Base-by-base conservation (phyloP, 2,797 vertebrate genomes). In the Notamacropus eugenii region DNA sequence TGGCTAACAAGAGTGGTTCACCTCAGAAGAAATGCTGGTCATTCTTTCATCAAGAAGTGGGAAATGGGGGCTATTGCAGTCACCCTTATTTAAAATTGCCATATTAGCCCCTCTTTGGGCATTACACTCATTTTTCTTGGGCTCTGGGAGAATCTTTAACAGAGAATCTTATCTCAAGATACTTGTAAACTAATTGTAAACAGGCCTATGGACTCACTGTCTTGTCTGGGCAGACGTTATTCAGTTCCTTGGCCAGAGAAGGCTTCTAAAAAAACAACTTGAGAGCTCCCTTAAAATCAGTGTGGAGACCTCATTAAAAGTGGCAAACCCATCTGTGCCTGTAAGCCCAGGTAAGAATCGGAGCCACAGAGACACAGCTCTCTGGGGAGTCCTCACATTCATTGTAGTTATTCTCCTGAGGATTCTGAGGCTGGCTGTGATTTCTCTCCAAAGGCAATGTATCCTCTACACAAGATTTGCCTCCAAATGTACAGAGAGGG, bases 1-100 rank as follows among this genome's bases (percentile, higher is more conserved):
- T 55, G 54, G 93, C 55, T 62, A 62, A 82, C 93, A 93, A 22
- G n/a, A 82, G 57, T 93, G 94, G 87, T 24, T 93, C 90, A 74
- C 59, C 11, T 19, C 90, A 93, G 92, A 94, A 67, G n/a, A 58
- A 57, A 34, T 46, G 28, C 19, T 59, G 91, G 0, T 93, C 96
- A 93, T 28, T 5, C 97, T 54, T 22, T 56, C 92, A 93, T 54
- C 74, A 91, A 90, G 87, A 91, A 1, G 56, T 52, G 52, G 90
- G 90, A 95, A 95, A 91, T 93, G 56, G 5, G 28, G 92, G 94
- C 96, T 40, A 0, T 87, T 50, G 31, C 12, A 27, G 40, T 91
- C 29, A 1, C 12, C 34, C 92, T 55, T 29, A 52, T 31, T 96
- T 74, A 29, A 54, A 5, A 22, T 57, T 54, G 28, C 50, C 46